Base-by-base conservation (phyloP, 2,113 vertebrate genomes). In the Xiphorhynchus elegans region DNA sequence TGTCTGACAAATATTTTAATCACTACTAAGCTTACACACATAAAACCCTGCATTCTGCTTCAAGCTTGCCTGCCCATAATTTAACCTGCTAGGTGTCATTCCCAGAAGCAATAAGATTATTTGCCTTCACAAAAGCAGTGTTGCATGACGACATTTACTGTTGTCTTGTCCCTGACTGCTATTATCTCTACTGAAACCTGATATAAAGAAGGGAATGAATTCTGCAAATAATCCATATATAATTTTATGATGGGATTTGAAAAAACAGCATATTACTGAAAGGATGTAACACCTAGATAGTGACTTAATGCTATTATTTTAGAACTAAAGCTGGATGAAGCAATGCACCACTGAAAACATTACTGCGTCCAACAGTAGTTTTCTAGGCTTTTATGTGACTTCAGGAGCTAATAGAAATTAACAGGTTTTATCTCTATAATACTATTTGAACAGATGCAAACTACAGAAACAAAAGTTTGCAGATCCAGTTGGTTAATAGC, bases 171-270 rank as follows among this genome's bases (percentile, higher is more conserved):
- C 72, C 56, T 75, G 72, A 59, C 89, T 76, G 31, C 39, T 77
- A 69, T 95, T 77, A 91, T 39, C 55, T 86, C 88, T 46, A 83
- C 6, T 87, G 91, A 96, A 94, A 87, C 42, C 19, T 25, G 23
- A 79, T 52, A 64, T 17, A 90, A 93, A 90, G 39, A 87, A 72
- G 23, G 26, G 39, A 80, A 70, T 60, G 7, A 83, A 89, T 81
- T 84, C 83, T 90, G 66, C 37, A 95, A 90, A 90, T 81, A 94
- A 93, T 82, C 76, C 37, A 78, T 58, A 95, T 84, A 91, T 67
- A 77, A 87, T 64, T 90, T 94, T 68, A 93, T 53, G 6, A 89
- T 37, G 37, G 25, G 28, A 84, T 92, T 84, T 67, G 56, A 78
- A 92, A 95, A 93, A 59, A 31, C 12, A 84, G 49, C 29, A 4